Conservation (phyloP, 2,888 invertebrate species). For the Phaonia tiefii region DNA sequence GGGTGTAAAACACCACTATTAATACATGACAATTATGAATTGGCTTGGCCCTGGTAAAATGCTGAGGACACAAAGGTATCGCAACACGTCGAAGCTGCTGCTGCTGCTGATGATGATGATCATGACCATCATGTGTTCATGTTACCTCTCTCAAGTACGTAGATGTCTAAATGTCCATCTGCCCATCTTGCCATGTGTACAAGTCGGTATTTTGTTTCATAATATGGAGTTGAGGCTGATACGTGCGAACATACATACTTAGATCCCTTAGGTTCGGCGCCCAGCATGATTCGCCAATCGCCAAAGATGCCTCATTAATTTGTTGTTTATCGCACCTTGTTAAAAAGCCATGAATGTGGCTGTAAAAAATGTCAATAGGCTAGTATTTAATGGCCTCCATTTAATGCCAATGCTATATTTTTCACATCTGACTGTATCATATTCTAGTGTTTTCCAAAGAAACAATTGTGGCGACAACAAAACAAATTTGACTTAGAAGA, state of each 20-base stretch:
- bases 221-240: not conserved
- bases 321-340: constrained; percentile 80
- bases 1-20: constrained; percentile 79
- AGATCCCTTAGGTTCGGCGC: constrained; percentile 60
- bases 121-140: not conserved
- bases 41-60: constrained; percentile 68
- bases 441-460: too few relatives aligned
- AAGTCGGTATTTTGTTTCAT: not conserved
- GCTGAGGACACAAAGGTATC: constrained; percentile 5
- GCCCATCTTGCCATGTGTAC: too few relatives aligned
- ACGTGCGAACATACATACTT: not conserved
- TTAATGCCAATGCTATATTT: constrained; percentile 50
- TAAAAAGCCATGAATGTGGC: constrained; percentile 75
- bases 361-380: constrained; percentile 69
- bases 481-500: too few relatives aligned
- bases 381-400: constrained; percentile 64
- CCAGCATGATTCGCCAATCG: constrained; percentile 55
- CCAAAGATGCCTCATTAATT: constrained; percentile 75
- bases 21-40: constrained; percentile 80
- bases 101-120: too few relatives aligned
- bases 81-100: not conserved
- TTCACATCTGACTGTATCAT: not conserved
- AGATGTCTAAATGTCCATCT: not conserved
- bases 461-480: too few relatives aligned
- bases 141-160: constrained; percentile 1